Evolutionary conservation across 2,888 invertebrate species (phyloP), one percentile per base, ranked within the genome.

Genomic region (Lomographa bimaculata): DNA sequence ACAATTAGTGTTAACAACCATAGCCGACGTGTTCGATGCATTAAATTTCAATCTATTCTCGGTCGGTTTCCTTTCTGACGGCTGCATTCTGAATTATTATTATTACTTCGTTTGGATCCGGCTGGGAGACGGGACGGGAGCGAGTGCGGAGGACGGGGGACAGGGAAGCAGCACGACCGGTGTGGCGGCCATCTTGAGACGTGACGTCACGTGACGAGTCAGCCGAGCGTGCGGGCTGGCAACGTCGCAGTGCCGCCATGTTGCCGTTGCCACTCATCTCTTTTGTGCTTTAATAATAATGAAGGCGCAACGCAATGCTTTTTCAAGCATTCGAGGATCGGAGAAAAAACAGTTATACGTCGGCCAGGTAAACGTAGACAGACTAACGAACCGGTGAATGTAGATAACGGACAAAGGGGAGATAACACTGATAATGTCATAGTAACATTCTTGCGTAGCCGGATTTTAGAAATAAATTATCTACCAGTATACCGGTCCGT

Each of bases 181-280:
- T 77, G 66, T 72, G 81, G 84, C 87, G 80, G 89, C 89, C 89
- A 89, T 87, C 86, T 89, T 89, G 86, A 85, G 87, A 86, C 85
- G 85, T 89, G 87, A 89, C 89, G 89, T 89, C 89, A 89, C 87
- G 79, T 86, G 86, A 89, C 89, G 87, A 86, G 79, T 82, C 81
- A 85, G 78, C 79, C 81, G 79, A 79, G 77, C 75, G 76, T 67
- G 75, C 79, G 68, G 76, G 34, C 64, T 67, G 87, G 86, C 89
- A 89, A 87, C 87, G 74, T 72, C 83, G 85, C 86, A 49, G 35
- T 48, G 48, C 54, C 54, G 71, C 79, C 64, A 71, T 71, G 83
- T 83, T 79, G 80, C 79, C 82, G 72, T 66, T 79, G 48, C 45
- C 44, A 20, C 46, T 46, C 53, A 42, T 46, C 44, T 41, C 49